These are phyloP conservation scores for Portevinia maculata DNA, from an alignment of 2,888 invertebrate species.

Conservation along the genomic window DNA sequence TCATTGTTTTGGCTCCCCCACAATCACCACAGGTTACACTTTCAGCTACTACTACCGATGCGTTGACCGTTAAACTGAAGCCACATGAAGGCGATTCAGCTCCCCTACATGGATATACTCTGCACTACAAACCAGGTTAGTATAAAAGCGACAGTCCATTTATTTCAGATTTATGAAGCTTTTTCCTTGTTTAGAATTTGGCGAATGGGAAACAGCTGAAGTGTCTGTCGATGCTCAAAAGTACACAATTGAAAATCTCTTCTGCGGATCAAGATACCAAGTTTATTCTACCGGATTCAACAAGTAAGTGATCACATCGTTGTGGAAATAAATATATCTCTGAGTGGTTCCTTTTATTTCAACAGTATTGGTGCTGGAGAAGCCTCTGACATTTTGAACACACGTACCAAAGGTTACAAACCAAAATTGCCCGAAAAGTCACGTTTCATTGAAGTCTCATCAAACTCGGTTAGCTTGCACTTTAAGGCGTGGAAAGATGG, in stretches of 20 bases:
- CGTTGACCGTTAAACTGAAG: constrained; percentile 88
- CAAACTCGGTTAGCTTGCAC: constrained; percentile 96
- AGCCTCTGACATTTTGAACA: constrained; percentile 93
- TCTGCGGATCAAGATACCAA: constrained; percentile 97
- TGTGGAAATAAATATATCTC: neutral
- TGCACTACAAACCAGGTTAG: constrained; percentile 92
- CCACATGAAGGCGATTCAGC: constrained; percentile 91
- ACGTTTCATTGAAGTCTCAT: constrained; percentile 95
- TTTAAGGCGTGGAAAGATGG: constrained; percentile 97
- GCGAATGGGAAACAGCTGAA: constrained; percentile 95
- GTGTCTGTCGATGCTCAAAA: constrained; percentile 90
- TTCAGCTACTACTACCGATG: constrained; percentile 89
- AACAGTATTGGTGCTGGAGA: constrained; percentile 95
- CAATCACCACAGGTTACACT: constrained; percentile 90
- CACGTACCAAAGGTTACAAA: constrained; percentile 95
- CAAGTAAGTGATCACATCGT: constrained; percentile 85
- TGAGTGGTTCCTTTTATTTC: constrained; percentile 41
- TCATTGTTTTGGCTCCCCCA: constrained; percentile 91
- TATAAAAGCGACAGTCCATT: neutral
- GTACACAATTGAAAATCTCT: constrained; percentile 92
- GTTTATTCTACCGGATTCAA: constrained; percentile 97
- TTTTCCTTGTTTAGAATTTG: constrained; percentile 86
- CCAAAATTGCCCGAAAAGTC: constrained; percentile 95
- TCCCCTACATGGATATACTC: constrained; percentile 95
- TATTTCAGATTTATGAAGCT: neutral